Conservation (phyloP, 1,140 invertebrate genomes). For the Drosophila truncata region DNA sequence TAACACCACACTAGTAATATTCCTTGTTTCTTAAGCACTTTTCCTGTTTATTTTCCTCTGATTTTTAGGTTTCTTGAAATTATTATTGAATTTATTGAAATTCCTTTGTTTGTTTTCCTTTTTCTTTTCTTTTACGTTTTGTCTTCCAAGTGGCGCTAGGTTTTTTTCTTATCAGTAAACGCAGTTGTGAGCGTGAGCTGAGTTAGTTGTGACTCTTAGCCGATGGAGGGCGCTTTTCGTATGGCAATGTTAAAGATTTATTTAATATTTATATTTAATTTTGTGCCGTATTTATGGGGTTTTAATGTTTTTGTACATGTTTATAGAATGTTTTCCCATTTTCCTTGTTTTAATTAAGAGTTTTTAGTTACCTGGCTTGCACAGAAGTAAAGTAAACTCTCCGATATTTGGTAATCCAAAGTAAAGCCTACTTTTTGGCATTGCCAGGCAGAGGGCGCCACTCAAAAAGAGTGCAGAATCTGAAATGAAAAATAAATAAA, state of each 20-base stretch:
- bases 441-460: slow-evolving; percentile 2
- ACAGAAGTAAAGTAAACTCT: not conserved
- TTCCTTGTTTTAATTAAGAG: rapidly evolving
- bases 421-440: slow-evolving; percentile 29
- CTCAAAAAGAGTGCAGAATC: not conserved
- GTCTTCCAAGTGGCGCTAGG: not conserved
- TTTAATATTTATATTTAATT: not conserved
- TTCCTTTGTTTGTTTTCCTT: slow-evolving; percentile 4
- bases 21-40: not conserved
- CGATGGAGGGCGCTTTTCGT: not conserved
- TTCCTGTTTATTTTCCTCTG: not conserved
- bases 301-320: not conserved
- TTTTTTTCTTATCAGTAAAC: slow-evolving; percentile 7
- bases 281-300: not conserved
- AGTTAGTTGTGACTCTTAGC: not conserved
- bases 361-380: not conserved
- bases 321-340: not conserved
- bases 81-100: not conserved
- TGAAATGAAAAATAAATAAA: not conserved
- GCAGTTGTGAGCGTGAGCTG: slow-evolving; percentile 1
- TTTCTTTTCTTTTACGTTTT: not conserved
- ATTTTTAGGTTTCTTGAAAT: not conserved
- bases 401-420: not conserved
- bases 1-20: not conserved
- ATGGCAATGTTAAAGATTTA: too few relatives aligned